Percentiles rank a stretch among this genome's conserved stretches.
phyloP scores from a whole-genome alignment of 2,888 invertebrate species.

The Drosophila neotestacea region DNA sequence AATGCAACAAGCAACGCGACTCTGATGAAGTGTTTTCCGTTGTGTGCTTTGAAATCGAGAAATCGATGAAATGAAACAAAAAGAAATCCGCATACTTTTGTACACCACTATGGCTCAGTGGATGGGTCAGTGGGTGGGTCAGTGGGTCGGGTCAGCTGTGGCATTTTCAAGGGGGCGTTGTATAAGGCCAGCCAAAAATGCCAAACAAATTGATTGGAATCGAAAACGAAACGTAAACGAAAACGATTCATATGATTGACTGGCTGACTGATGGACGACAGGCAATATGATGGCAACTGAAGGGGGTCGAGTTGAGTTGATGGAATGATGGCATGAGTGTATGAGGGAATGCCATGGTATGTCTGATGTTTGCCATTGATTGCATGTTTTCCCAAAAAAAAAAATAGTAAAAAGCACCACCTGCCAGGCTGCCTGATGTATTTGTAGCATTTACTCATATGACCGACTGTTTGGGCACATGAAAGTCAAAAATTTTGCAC shows the following conservation, averaged over 20 bases:
- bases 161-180: slow-evolving; percentile 9
- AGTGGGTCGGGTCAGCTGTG: neutral
- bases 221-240: slow-evolving; percentile 79
- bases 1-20: slow-evolving; percentile 71
- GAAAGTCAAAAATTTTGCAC: slow-evolving; percentile 34
- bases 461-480: slow-evolving; percentile 2
- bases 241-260: slow-evolving; percentile 76
- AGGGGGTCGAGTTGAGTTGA: neutral
- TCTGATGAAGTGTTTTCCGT: slow-evolving; percentile 35
- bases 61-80: slow-evolving; percentile 57
- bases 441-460: slow-evolving; percentile 2
- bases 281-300: slow-evolving; percentile 28
- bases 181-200: slow-evolving; percentile 65
- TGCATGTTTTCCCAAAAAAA: slow-evolving; percentile 38
- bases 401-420: slow-evolving; percentile 13
- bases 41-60: slow-evolving; percentile 38
- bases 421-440: slow-evolving; percentile 11
- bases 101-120: slow-evolving; percentile 23
- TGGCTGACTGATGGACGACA: slow-evolving; percentile 64
- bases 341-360: slow-evolving; percentile 6
- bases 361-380: slow-evolving; percentile 55
- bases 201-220: slow-evolving; percentile 79
- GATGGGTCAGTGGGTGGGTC: slow-evolving; percentile 10
- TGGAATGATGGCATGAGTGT: neutral
- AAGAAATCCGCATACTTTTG: slow-evolving; percentile 29